A percentile compares a stretch with the other conserved stretches of the same genome.
Evolutionary conservation across 2,797 vertebrate genomes (phyloP).

Genomic region (Bradypus variegatus): DNA sequence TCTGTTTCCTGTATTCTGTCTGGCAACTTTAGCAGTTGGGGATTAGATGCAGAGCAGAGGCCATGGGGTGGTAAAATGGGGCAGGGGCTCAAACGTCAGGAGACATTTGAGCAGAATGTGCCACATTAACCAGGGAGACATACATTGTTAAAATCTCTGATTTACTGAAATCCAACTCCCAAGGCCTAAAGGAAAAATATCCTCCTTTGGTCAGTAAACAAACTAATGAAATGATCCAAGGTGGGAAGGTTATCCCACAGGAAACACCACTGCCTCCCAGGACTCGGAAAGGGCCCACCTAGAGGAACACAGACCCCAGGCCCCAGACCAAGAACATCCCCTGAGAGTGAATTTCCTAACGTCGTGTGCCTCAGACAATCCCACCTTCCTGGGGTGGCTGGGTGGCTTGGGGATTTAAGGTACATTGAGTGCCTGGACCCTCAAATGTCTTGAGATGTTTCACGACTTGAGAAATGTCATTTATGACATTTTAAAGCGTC

Average conservation of each 20-base stretch:
- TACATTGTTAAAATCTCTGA: background rate
- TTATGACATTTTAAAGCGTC: background rate
- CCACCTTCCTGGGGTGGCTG: too few species aligned
- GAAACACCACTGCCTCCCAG: background rate
- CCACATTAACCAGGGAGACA: background rate
- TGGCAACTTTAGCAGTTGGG: background rate
- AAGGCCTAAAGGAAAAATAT: background rate
- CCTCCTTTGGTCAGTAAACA: background rate
- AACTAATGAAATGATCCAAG: background rate
- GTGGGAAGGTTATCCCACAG: too few species aligned
- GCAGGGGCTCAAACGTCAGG: fast-evolving
- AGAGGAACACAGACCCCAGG: too few species aligned
- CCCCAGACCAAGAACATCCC: background rate
- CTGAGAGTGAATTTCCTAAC: background rate
- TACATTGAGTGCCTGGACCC: background rate
- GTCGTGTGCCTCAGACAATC: background rate
- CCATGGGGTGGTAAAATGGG: fast-evolving
- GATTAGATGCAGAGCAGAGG: background rate
- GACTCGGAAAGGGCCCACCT: background rate
- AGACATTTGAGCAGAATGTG: background rate
- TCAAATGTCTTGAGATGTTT: background rate
- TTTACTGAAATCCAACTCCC: background rate
- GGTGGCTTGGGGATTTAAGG: background rate
- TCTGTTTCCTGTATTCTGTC: background rate
- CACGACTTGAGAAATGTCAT: fast-evolving